A percentile compares a stretch with the other conserved stretches of the same genome.
phyloP scores from a whole-genome alignment of 2,113 vertebrate species.

The Proterorhinus semilunaris region DNA sequence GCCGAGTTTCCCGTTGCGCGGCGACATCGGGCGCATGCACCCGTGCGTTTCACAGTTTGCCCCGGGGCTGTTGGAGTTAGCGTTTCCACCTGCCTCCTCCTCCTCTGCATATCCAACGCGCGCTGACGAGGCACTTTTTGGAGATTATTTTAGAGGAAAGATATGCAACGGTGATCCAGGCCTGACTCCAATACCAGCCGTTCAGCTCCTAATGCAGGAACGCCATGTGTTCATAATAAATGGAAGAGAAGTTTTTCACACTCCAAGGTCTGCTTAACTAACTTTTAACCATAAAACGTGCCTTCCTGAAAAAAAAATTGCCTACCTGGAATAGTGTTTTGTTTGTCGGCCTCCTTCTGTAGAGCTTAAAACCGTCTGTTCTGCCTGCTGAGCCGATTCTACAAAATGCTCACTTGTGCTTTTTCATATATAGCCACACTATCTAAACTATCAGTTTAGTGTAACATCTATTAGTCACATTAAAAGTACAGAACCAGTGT shows the following conservation, averaged over 20 bases:
- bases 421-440: too few relatives aligned
- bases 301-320: too few relatives aligned
- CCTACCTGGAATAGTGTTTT: too few relatives aligned
- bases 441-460: too few relatives aligned
- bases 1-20: not conserved
- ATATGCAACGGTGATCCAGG: not conserved
- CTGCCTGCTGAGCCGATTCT: too few relatives aligned
- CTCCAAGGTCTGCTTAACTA: not conserved
- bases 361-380: too few relatives aligned
- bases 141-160: conserved; percentile 3
- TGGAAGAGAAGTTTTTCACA: not conserved
- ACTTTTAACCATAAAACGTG: not conserved
- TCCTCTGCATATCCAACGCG: conserved; percentile 10
- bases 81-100: conserved; percentile 15
- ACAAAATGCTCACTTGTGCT: too few relatives aligned
- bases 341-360: too few relatives aligned
- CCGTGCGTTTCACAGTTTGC: conserved; percentile 14
- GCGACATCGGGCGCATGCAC: conserved; percentile 2
- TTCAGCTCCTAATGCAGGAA: conserved; percentile 2
- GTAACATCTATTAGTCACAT: too few relatives aligned
- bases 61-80: not conserved
- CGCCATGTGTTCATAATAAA: not conserved
- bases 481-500: too few relatives aligned
- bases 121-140: conserved; percentile 22
- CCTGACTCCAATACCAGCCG: not conserved